These are phyloP conservation scores for Leptinotarsa haldemani DNA, from an alignment of 2,888 invertebrate species.

Conservation along the genomic window DNA sequence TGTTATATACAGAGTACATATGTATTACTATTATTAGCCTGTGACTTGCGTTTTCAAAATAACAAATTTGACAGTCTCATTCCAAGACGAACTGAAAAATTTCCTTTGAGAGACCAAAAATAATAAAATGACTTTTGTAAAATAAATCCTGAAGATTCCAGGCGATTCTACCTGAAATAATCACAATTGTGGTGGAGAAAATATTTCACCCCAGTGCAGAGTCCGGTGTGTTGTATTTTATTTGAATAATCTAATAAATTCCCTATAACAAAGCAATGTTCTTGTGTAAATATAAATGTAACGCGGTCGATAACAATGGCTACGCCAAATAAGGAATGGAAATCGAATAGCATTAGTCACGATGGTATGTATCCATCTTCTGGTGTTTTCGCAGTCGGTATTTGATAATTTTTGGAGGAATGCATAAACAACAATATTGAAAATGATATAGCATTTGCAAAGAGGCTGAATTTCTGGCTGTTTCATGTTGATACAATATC, in stretches of 20 bases:
- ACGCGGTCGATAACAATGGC: conserved; percentile 60
- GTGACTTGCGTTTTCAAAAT: too few species aligned
- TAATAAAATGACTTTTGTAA: too few species aligned
- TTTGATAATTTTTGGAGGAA: too few species aligned
- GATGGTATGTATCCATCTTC: conserved; percentile 44
- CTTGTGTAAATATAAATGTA: conserved; percentile 63
- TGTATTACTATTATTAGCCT: too few species aligned
- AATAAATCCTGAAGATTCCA: background rate
- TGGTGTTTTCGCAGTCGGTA: background rate
- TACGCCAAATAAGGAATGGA: conserved; percentile 56
- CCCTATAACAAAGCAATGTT: conserved; percentile 64
- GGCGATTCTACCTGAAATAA: background rate
- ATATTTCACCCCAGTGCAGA: conserved; percentile 22
- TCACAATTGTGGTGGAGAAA: conserved; percentile 5
- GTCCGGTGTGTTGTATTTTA: conserved; percentile 47
- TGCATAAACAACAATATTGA: too few species aligned
- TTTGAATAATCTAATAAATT: conserved; percentile 64
- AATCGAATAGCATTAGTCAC: conserved; percentile 53
- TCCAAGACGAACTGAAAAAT: too few species aligned
- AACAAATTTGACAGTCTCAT: too few species aligned
- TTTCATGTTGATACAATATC: too few species aligned
- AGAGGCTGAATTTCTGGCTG: too few species aligned
- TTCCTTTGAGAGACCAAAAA: too few species aligned
- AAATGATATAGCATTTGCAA: too few species aligned
- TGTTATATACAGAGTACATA: too few species aligned